Percentiles rank a stretch among this genome's conserved stretches.
Evolutionary conservation across 2,888 invertebrate genomes (phyloP).

Genomic region (Phytoseiulus persimilis): DNA sequence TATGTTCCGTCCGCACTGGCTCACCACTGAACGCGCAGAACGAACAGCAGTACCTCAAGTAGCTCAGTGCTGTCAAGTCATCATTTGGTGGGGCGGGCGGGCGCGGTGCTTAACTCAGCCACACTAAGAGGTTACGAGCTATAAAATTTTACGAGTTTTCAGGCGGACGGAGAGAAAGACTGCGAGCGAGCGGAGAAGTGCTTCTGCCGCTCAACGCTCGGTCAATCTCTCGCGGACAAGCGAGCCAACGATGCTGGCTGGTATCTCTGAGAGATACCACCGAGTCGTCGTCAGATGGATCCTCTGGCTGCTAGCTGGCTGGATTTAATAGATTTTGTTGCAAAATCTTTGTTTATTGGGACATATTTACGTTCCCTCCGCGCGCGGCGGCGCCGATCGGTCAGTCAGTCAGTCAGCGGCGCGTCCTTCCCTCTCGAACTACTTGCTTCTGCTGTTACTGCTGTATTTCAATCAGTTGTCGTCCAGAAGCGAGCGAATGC

Average conservation of each 20-base stretch:
- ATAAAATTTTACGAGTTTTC: constrained; percentile 39
- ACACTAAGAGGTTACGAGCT: constrained; percentile 22
- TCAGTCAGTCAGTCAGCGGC: not conserved
- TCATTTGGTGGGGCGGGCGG: not conserved
- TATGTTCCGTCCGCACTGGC: not conserved
- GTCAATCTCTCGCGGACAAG: not conserved
- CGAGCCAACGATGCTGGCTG: not conserved
- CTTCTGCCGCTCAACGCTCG: not conserved
- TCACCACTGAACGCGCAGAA: not conserved
- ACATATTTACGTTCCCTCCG: constrained; percentile 38
- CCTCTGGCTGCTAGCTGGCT: not conserved
- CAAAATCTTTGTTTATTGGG: constrained; percentile 39
- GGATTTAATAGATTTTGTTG: constrained; percentile 35
- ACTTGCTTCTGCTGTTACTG: not conserved
- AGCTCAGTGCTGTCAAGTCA: not conserved
- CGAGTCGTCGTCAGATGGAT: constrained; percentile 28
- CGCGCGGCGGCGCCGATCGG: not conserved
- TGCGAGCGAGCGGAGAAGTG: constrained; percentile 21
- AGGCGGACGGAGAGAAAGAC: constrained; percentile 7
- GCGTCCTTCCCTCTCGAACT: not conserved
- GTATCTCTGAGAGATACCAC: not conserved
- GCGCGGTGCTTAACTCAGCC: constrained; percentile 26
- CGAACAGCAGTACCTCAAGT: not conserved
- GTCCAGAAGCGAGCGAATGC: not conserved
- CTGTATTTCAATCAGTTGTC: not conserved